phyloP scores from a whole-genome alignment of 2,113 vertebrate genomes.

The Colaptes auratus region DNA sequence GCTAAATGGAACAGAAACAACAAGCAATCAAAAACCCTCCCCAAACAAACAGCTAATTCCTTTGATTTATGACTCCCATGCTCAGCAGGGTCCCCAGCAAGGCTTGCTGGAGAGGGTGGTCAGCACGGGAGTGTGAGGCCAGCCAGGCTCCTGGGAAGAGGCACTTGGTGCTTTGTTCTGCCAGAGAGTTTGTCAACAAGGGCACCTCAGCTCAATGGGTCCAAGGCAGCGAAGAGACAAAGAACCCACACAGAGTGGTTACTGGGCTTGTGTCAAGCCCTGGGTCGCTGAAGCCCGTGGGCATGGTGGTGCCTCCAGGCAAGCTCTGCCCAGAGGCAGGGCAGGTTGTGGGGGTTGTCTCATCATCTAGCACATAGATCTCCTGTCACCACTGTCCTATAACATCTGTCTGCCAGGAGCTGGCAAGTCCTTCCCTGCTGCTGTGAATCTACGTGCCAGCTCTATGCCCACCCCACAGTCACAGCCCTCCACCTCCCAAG shows the following conservation, averaged over 20 bases:
- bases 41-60: neutral
- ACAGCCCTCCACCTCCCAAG: neutral
- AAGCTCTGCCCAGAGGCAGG: neutral
- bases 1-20: neutral
- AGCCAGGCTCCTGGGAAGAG: neutral
- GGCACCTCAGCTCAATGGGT: fast-evolving
- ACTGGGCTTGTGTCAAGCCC: fast-evolving
- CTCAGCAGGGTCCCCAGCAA: neutral
- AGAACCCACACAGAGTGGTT: fast-evolving
- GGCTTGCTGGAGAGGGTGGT: neutral
- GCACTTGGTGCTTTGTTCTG: neutral
- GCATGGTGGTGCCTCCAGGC: no score
- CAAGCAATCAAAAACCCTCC: no score
- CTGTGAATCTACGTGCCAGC: neutral
- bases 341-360: neutral
- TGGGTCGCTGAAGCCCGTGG: neutral
- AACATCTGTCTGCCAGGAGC: neutral
- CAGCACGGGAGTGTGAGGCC: neutral
- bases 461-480: fast-evolving
- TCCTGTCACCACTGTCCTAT: neutral
- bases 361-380: fast-evolving
- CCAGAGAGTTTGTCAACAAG: fast-evolving
- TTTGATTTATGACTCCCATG: neutral
- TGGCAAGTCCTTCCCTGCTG: fast-evolving
- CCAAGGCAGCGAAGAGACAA: fast-evolving